phyloP scores from a whole-genome alignment of 64 coral and sea anemone genomes.

The Orbicella faveolata region DNA sequence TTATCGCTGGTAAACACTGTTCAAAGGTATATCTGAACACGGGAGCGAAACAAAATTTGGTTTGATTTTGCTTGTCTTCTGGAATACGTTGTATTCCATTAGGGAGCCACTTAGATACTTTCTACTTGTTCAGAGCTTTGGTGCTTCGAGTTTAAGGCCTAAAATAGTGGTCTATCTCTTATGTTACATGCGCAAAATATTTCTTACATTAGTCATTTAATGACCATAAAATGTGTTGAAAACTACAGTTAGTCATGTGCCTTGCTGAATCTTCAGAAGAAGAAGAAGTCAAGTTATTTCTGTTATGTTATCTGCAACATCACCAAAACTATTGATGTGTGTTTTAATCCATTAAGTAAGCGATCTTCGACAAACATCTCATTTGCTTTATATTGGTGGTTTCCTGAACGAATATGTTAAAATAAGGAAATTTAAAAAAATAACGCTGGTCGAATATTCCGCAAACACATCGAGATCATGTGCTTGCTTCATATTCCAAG shows the following conservation, averaged over 20 bases:
- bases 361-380: neutral
- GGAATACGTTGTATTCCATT: neutral
- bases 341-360: neutral
- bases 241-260: neutral
- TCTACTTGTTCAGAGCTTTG: too few relatives aligned
- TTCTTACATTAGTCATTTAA: too few relatives aligned
- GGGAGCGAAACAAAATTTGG: neutral
- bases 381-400: neutral
- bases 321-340: neutral
- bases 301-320: neutral
- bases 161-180: too few relatives aligned
- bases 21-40: neutral
- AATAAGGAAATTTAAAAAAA: constrained; percentile 1
- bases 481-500: neutral
- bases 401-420: neutral
- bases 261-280: neutral
- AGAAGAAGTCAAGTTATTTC: neutral
- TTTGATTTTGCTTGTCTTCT: neutral
- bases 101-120: too few relatives aligned
- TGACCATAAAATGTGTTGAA: too few relatives aligned
- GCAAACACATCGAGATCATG: neutral
- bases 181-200: too few relatives aligned
- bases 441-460: neutral
- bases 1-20: too few relatives aligned
- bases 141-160: too few relatives aligned